phyloP scores from a whole-genome alignment of 1,140 invertebrate genomes.

The Charaxes varanes region DNA sequence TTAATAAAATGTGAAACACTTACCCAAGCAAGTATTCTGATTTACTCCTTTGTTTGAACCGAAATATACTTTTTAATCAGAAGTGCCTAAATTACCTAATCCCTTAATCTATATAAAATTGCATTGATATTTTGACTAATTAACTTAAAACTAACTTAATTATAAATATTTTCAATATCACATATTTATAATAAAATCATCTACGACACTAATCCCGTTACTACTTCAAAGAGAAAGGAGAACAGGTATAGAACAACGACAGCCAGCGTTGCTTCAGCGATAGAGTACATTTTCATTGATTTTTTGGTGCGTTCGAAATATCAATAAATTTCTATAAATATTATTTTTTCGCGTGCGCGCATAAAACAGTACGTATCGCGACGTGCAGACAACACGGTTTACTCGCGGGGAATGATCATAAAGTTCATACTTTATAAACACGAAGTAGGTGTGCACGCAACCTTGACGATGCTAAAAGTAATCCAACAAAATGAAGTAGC shows the following conservation, averaged over 20 bases:
- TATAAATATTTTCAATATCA: constrained; percentile 27
- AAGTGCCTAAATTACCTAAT: no score
- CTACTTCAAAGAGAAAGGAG: constrained; percentile 64
- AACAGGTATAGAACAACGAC: constrained; percentile 61
- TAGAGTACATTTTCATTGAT: constrained; percentile 59
- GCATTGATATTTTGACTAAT: constrained; percentile 56
- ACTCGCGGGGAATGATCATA: constrained; percentile 43
- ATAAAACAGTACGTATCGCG: constrained; percentile 23
- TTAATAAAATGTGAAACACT: no score
- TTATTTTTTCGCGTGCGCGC: constrained; percentile 12
- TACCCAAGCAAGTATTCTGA: no score
- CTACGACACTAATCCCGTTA: constrained; percentile 57
- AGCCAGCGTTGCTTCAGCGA: constrained; percentile 61
- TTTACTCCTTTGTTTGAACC: no score
- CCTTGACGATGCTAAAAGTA: constrained; percentile 33
- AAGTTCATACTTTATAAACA: constrained; percentile 32
- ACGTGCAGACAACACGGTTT: constrained; percentile 41
- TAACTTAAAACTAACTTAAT: constrained; percentile 37
- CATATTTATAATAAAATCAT: constrained; percentile 25
- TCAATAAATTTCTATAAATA: constrained; percentile 15
- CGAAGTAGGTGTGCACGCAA: constrained; percentile 29
- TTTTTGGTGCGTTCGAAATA: constrained; percentile 32
- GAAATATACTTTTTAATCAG: no score
- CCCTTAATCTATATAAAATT: constrained; percentile 26
- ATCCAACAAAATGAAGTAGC: constrained; percentile 27